Base-by-base conservation (phyloP, 2,797 vertebrate species). In the Alcedo atthis region DNA sequence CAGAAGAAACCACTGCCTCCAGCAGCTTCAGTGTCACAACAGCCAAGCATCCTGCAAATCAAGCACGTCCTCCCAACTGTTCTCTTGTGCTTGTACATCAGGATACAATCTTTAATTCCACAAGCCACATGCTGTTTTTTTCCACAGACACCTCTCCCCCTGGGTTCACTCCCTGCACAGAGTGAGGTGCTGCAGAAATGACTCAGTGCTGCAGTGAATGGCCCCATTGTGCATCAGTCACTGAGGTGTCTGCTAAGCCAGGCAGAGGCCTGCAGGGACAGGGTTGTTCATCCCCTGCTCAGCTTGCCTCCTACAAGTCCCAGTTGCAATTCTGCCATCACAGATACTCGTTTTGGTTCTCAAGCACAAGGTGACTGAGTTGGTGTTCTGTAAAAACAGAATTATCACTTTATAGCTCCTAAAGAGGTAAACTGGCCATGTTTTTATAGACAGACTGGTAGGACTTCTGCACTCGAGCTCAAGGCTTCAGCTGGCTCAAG, bases 131-230 rank as follows among this genome's bases (percentile, higher is more conserved):
- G 15, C 37, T 84, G n/a, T 30, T 82, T 88, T 92, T 90, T 90
- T 85, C 71, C 87, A 73, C 18, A 70, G 30, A 7, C 46, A 67
- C 32, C 46, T 14, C 5, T 4, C 3, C 12, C 3, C 4, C 21
- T 4, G 0, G 0, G 48, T 89, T 76, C 62, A 84, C 91, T 91
- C n/a, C 15, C 89, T 61, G 61, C 1, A 1, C 48, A 15, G 87
- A 95, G 81, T 88, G 87, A 81, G 94, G 90, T 90, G 81, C 86
- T 77, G 89, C 84, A 93, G 96, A 78, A 96, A 95, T 90, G 91
- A 86, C 94, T 95, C 85, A 94, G 83, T 91, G 85, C 55, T 58
- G 88, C 68, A 45, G 61, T 96, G 94, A 96, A 96, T 91, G 81
- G 92, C 88, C 83, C 93, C 90, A 94, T 95, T 96, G 95, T 96